Base-by-base conservation (phyloP, 2,797 vertebrate genomes). In the Caiman crocodilus region DNA sequence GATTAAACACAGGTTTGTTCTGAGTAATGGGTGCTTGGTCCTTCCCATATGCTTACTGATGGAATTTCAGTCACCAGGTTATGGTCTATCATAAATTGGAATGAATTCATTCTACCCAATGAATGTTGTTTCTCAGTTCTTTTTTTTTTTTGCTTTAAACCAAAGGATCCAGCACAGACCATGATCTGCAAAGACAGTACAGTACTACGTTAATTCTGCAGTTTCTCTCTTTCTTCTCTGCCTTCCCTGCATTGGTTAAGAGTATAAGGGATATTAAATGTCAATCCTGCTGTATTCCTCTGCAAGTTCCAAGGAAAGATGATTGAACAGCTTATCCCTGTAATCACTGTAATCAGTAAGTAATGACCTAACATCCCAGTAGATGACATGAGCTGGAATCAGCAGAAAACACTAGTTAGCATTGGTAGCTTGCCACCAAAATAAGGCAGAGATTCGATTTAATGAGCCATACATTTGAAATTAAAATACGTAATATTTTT, bases 181-280 rank as follows among this genome's bases (percentile, higher is more conserved):
- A 42, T 50, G 32, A 90, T 94, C 71, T 91, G 88, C 88, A 89
- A 89, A 74, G 58, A 79, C 87, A 90, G 1, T 87, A n/a, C 71
- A 60, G 76, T 71, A 86, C 90, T 93, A 96, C 93, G 93, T 97
- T 95, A 96, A 94, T 94, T 95, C 93, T 96, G 87, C 79, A 0
- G 25, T 92, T 57, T 35, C 9, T 0, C 4, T 76, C 90, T 67
- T 76, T 79, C 77, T 79, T 77, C 69, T 77, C 57, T 94, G 79
- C 87, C 88, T 85, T 95, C 90, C 56, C 87, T 82, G 75, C 90
- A 88, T 93, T 94, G 80, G 93, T 93, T 96, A 96, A 95, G 95
- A 95, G 96, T 88, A 89, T 92, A 95, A 96, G 92, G 95, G 94
- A 96, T 97, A 97, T 97, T 96, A 96, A 95, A 96, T 95, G 96